A percentile compares a stretch with the other conserved stretches of the same genome.
Conservation (phyloP, 2,113 vertebrate genomes). For the Egretta garzetta region DNA sequence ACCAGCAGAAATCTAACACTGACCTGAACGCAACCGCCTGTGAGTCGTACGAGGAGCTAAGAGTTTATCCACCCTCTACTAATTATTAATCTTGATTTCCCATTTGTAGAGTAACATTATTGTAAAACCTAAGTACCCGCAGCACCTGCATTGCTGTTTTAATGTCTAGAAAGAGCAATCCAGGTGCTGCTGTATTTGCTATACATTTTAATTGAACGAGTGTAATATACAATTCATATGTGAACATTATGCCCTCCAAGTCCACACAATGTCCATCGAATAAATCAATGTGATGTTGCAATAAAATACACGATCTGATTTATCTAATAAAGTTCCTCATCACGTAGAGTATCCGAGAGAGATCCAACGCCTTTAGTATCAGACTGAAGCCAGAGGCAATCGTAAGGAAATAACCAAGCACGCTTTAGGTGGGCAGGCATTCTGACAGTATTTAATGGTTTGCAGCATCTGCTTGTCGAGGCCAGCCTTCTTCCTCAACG, state of each 20-base stretch:
- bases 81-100: conserved; percentile 69
- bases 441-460: conserved; percentile 84
- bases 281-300: conserved; percentile 71
- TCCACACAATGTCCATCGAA: conserved; percentile 69
- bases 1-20: conserved; percentile 56
- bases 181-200: conserved; percentile 53
- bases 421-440: conserved; percentile 22
- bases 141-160: conserved; percentile 52
- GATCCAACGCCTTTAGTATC: conserved; percentile 61
- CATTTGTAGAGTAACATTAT: conserved; percentile 75
- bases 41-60: conserved; percentile 30
- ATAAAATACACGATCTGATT: conserved; percentile 72
- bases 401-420: conserved; percentile 54
- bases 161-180: neutral
- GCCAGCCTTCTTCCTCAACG: conserved; percentile 95
- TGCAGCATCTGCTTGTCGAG: conserved; percentile 92
- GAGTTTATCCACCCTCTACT: conserved; percentile 47
- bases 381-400: conserved; percentile 58
- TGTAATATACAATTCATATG: conserved; percentile 76
- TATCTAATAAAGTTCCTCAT: conserved; percentile 53
- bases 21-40: conserved; percentile 10
- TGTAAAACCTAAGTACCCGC: conserved; percentile 69
- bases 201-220: conserved; percentile 70
- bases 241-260: conserved; percentile 67
- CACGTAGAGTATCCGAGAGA: conserved; percentile 26